These are phyloP conservation scores for Melanargia galathea DNA, from an alignment of 2,888 invertebrate genomes.

Conservation along the genomic window DNA sequence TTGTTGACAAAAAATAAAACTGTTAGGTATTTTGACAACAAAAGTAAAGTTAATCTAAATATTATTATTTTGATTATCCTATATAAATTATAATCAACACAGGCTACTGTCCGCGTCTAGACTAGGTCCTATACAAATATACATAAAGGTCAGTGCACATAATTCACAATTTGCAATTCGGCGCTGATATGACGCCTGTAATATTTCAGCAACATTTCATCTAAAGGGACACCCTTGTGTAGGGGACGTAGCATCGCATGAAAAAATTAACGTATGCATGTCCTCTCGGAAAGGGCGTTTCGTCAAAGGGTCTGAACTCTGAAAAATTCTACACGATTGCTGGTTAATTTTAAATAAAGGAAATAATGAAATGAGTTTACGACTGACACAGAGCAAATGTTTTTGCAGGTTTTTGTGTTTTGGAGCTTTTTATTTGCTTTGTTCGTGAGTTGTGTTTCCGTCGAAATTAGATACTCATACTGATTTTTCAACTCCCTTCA, in stretches of 20 bases:
- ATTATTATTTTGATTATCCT: too few relatives aligned
- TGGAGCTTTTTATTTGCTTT: too few relatives aligned
- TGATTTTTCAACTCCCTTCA: too few relatives aligned
- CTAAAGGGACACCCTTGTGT: not conserved
- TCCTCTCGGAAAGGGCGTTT: not conserved
- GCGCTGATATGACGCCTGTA: slow-evolving; percentile 1
- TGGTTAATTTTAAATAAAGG: not conserved
- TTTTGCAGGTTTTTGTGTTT: too few relatives aligned
- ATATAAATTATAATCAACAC: not conserved
- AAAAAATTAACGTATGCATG: slow-evolving; percentile 2
- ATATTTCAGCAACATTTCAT: too few relatives aligned
- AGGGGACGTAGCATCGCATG: not conserved
- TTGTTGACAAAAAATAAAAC: too few relatives aligned
- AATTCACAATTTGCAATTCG: slow-evolving; percentile 3
- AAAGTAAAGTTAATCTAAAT: too few relatives aligned
- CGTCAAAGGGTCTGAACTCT: slow-evolving; percentile 1
- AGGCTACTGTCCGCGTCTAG: too few relatives aligned
- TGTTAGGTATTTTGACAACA: too few relatives aligned
- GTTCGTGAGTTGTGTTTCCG: too few relatives aligned
- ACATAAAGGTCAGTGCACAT: not conserved
- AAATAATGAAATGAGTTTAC: not conserved
- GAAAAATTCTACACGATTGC: not conserved
- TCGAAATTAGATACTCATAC: too few relatives aligned
- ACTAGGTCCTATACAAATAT: not conserved
- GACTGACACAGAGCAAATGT: too few relatives aligned